These are phyloP conservation scores for Clupea harengus DNA, from an alignment of 2,113 vertebrate species.

Conservation along the genomic window DNA sequence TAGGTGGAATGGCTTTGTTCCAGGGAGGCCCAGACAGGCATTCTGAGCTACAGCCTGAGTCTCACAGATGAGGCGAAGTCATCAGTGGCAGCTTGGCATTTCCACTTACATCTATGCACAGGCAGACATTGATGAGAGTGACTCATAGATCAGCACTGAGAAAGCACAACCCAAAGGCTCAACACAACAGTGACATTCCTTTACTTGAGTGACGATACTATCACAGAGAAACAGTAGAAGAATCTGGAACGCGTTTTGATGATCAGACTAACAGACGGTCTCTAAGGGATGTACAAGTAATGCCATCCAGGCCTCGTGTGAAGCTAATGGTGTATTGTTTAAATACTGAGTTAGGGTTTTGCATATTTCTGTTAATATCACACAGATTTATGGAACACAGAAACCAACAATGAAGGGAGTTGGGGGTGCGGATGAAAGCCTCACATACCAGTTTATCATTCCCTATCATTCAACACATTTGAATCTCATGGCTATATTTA, in stretches of 20 bases:
- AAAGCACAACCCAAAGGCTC: too few species aligned
- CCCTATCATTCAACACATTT: background rate
- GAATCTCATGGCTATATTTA: slow-evolving; percentile 34
- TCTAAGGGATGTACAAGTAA: background rate
- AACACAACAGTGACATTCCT: background rate
- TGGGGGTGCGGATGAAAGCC: background rate
- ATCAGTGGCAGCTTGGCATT: background rate
- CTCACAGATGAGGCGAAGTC: background rate
- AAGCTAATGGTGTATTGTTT: too few species aligned
- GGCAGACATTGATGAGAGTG: background rate
- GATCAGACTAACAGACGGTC: background rate
- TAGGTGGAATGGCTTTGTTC: too few species aligned
- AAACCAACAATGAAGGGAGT: slow-evolving; percentile 14
- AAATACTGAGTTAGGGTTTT: background rate
- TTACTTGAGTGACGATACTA: background rate
- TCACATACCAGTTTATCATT: background rate
- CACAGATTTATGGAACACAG: slow-evolving; percentile 28
- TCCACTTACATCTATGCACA: background rate
- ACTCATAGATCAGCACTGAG: background rate
- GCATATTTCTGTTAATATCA: slow-evolving; percentile 30
- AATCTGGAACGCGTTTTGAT: background rate
- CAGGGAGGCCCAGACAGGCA: background rate
- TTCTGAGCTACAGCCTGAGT: background rate
- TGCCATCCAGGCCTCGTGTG: background rate
- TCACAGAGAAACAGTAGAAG: background rate